Evolutionary conservation across 2,888 invertebrate species (phyloP).

Genomic region (Dascillus cervinus): DNA sequence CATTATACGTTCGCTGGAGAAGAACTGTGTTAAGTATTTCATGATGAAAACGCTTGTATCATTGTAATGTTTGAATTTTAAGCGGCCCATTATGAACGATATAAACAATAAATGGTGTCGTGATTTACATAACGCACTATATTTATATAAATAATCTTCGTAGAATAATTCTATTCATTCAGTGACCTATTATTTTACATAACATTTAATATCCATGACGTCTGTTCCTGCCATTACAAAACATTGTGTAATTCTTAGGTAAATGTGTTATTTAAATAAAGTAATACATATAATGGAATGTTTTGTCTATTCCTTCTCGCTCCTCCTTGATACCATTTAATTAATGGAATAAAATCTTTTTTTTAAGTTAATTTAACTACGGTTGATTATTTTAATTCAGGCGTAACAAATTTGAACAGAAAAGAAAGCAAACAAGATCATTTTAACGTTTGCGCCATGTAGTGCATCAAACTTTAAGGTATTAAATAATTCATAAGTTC

Average conservation of each 20-base stretch:
- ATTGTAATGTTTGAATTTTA: not conserved
- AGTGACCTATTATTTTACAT: conserved; percentile 24
- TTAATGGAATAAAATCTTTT: no score
- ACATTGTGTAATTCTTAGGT: conserved; percentile 14
- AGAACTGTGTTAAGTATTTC: not conserved
- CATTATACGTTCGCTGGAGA: not conserved
- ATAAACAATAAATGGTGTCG: conserved; percentile 8
- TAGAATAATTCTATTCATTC: conserved; percentile 21
- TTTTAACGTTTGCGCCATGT: no score
- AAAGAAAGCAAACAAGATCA: no score
- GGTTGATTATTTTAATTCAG: no score
- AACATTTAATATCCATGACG: conserved; percentile 12
- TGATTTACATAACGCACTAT: conserved; percentile 19
- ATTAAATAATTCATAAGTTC: no score
- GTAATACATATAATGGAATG: no score
- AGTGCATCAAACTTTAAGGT: no score
- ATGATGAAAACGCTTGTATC: not conserved
- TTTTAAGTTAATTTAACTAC: no score
- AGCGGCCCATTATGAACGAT: not conserved
- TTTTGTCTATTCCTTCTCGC: no score
- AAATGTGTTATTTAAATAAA: no score
- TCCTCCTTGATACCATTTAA: no score
- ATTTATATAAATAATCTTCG: conserved; percentile 22
- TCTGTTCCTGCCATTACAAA: conserved; percentile 9
- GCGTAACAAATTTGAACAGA: no score